These are phyloP conservation scores for Tuta absoluta DNA, from an alignment of 2,888 invertebrate species.

Conservation along the genomic window DNA sequence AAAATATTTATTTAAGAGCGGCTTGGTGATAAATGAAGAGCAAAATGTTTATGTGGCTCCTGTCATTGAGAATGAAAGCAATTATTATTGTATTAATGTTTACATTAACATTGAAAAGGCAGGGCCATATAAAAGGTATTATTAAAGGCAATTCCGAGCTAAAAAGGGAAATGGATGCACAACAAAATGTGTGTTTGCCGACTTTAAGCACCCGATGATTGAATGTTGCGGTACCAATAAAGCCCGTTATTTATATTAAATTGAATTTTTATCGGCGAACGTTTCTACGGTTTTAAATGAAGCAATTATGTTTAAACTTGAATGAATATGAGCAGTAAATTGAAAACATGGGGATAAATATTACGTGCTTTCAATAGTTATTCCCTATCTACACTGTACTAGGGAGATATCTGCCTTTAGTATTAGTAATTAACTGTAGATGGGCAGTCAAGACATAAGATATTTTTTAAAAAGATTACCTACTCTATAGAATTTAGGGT, in stretches of 20 bases:
- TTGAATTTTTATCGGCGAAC: constrained; percentile 42
- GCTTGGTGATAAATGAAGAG: neutral
- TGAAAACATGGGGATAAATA: neutral
- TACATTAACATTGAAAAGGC: constrained; percentile 50
- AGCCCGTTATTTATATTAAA: constrained; percentile 54
- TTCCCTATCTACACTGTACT: neutral
- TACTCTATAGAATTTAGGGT: too few relatives aligned
- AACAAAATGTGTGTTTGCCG: constrained; percentile 47
- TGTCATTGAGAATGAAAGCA: constrained; percentile 10
- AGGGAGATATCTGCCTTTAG: too few relatives aligned
- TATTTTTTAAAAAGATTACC: too few relatives aligned
- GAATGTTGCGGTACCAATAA: constrained; percentile 47
- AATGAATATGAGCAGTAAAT: constrained; percentile 27
- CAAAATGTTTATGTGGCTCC: neutral
- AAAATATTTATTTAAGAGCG: constrained; percentile 1
- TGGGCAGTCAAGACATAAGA: too few relatives aligned
- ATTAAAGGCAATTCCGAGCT: constrained; percentile 55
- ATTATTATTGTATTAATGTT: constrained; percentile 17
- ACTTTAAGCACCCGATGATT: constrained; percentile 51
- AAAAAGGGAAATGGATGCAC: constrained; percentile 52
- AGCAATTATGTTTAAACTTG: constrained; percentile 40
- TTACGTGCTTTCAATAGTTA: neutral
- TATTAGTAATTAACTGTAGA: too few relatives aligned
- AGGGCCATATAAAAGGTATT: constrained; percentile 48
- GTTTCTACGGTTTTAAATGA: constrained; percentile 40